These are phyloP conservation scores for Phoeniculus purpureus DNA, from an alignment of 2,797 vertebrate genomes.

Conservation along the genomic window DNA sequence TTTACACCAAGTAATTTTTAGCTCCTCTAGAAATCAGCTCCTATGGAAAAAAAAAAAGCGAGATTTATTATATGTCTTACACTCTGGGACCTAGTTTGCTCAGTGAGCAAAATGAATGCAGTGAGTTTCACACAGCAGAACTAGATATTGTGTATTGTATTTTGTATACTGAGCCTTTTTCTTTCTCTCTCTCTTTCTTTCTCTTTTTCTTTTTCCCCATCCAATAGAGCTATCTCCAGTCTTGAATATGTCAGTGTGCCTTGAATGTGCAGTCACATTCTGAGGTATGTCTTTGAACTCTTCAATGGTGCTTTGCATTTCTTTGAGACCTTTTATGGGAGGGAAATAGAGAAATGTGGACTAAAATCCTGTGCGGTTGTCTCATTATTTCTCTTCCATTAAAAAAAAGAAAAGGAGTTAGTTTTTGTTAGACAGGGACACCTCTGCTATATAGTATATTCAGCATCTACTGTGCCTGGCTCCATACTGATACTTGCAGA, in stretches of 20 bases:
- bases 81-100: conserved; percentile 34
- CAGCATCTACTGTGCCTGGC: not conserved
- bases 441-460: not conserved
- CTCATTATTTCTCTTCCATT: conserved; percentile 52
- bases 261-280: conserved; percentile 62
- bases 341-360: conserved; percentile 57
- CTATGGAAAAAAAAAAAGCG: conserved; percentile 44
- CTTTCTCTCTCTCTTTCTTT: not conserved
- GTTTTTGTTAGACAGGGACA: conserved; percentile 48
- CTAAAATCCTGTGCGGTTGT: conserved; percentile 33
- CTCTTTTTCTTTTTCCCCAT: rapidly evolving
- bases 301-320: conserved; percentile 68
- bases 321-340: conserved; percentile 65
- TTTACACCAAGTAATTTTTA: conserved; percentile 65
- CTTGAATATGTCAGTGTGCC: conserved; percentile 46
- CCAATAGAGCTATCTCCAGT: conserved; percentile 57
- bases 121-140: conserved; percentile 38
- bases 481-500: conserved; percentile 43
- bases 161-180: conserved; percentile 20
- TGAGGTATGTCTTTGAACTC: conserved; percentile 63
- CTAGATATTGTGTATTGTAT: conserved; percentile 35
- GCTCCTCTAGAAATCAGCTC: conserved; percentile 45
- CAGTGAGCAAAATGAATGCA: conserved; percentile 58
- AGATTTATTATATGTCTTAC: conserved; percentile 42
- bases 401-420: not conserved